A percentile compares a stretch with the other conserved stretches of the same genome.
These are phyloP conservation scores for Copidosoma floridanum DNA, from an alignment of 1,140 invertebrate species.

Conservation along the genomic window DNA sequence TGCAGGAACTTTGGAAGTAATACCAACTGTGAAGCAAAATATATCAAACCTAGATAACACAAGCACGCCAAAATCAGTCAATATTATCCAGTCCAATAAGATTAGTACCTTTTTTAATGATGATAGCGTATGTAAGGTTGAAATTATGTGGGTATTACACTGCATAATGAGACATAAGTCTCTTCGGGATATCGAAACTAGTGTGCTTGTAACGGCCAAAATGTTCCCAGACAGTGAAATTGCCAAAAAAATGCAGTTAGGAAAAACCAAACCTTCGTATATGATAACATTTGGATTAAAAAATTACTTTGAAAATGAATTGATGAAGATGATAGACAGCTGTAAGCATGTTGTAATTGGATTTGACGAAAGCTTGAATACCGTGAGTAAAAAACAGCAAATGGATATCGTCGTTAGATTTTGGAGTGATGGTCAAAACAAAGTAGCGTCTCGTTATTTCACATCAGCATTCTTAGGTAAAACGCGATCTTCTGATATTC, in stretches of 20 bases:
- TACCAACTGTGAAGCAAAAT: background rate
- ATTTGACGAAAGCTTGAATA: constrained; percentile 34
- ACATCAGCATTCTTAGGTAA: constrained; percentile 24
- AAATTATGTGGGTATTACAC: background rate
- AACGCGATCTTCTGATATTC: constrained; percentile 20
- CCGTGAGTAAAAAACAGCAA: constrained; percentile 27
- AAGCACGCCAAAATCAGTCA: background rate
- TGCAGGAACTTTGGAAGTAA: background rate
- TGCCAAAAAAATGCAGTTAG: constrained; percentile 25
- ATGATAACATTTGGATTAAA: constrained; percentile 26
- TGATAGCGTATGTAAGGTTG: background rate
- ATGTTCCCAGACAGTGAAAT: constrained; percentile 27
- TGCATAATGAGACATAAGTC: constrained; percentile 13
- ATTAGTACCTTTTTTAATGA: background rate
- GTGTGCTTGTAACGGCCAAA: constrained; percentile 5
- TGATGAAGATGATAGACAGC: constrained; percentile 15
- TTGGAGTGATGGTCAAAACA: constrained; percentile 18
- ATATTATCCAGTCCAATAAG: background rate
- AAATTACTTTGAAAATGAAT: constrained; percentile 26
- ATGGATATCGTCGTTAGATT: constrained; percentile 30
- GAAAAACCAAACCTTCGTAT: constrained; percentile 29
- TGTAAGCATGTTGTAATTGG: constrained; percentile 27
- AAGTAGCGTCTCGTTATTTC: constrained; percentile 24
- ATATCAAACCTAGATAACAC: background rate
- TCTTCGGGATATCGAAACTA: constrained; percentile 11